These are phyloP conservation scores for Denticeps clupeoides DNA, from an alignment of 2,797 vertebrate species.

Conservation along the genomic window DNA sequence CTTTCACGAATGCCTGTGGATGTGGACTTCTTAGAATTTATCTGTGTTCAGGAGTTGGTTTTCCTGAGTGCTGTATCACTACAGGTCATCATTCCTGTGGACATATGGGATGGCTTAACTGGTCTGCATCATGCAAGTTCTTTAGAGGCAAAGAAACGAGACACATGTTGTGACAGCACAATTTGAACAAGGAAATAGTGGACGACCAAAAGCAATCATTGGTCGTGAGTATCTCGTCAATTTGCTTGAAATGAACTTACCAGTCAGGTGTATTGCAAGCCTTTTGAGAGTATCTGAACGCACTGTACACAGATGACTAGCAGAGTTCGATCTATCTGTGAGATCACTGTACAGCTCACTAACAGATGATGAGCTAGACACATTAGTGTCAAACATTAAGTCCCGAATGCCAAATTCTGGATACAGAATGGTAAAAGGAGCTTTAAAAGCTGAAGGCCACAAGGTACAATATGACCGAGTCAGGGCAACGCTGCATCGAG, in stretches of 20 bases:
- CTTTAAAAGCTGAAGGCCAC: conserved; percentile 3
- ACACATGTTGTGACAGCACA: too few relatives aligned
- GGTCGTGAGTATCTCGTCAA: not conserved
- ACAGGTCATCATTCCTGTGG: too few relatives aligned
- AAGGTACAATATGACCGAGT: conserved; percentile 5
- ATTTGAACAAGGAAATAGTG: not conserved
- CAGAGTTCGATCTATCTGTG: conserved; percentile 4
- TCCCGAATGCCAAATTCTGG: conserved; percentile 2
- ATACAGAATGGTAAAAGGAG: conserved; percentile 10
- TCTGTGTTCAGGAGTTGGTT: too few relatives aligned
- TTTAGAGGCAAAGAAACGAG: too few relatives aligned
- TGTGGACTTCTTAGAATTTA: too few relatives aligned
- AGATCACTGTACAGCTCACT: conserved; percentile 6
- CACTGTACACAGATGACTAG: conserved; percentile 6
- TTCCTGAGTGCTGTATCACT: too few relatives aligned
- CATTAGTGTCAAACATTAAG: conserved; percentile 3
- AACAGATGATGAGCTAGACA: conserved; percentile 8
- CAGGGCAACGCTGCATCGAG: conserved; percentile 2
- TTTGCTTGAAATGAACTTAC: conserved; percentile 1
- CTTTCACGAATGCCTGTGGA: too few relatives aligned
- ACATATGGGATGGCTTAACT: too few relatives aligned
- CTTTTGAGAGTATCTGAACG: not conserved
- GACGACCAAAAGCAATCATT: conserved; percentile 1
- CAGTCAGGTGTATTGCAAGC: conserved; percentile 8
- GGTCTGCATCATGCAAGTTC: too few relatives aligned